Conservation (phyloP, 2,888 invertebrate species). For the Macaria liturata region DNA sequence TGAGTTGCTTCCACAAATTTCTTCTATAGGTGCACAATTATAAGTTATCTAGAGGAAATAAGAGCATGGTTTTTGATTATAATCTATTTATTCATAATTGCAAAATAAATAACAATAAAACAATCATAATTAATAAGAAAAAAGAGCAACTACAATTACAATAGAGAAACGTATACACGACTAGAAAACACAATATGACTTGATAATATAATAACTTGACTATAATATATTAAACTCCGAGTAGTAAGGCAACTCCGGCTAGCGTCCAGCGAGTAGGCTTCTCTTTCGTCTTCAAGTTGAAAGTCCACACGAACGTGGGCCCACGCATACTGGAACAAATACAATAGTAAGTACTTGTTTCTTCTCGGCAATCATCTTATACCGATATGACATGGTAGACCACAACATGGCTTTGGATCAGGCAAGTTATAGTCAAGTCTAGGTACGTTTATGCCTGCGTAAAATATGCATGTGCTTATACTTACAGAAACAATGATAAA, state of each 20-base stretch:
- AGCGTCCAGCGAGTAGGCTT: conserved; percentile 96
- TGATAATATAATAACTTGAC: background rate
- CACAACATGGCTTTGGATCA: too few relatives aligned
- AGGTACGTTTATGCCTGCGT: too few relatives aligned
- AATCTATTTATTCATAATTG: background rate
- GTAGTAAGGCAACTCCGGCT: conserved; percentile 94
- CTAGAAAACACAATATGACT: too few relatives aligned
- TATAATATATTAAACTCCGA: conserved; percentile 88
- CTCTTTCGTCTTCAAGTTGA: conserved; percentile 95
- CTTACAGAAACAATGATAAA: too few relatives aligned
- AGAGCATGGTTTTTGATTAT: background rate
- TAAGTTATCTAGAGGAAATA: background rate
- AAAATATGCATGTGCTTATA: too few relatives aligned
- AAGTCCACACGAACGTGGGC: conserved; percentile 97
- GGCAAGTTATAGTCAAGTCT: too few relatives aligned
- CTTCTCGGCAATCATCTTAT: too few relatives aligned
- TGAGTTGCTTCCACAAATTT: too few relatives aligned
- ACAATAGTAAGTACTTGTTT: too few relatives aligned
- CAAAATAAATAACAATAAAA: conserved; percentile 1
- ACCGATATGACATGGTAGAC: too few relatives aligned
- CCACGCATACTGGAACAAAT: conserved; percentile 86
- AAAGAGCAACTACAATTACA: background rate
- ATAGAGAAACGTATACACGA: background rate
- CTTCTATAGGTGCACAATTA: too few relatives aligned
- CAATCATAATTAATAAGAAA: background rate